phyloP scores from a whole-genome alignment of 2,888 invertebrate species.

The Gerris lacustris region DNA sequence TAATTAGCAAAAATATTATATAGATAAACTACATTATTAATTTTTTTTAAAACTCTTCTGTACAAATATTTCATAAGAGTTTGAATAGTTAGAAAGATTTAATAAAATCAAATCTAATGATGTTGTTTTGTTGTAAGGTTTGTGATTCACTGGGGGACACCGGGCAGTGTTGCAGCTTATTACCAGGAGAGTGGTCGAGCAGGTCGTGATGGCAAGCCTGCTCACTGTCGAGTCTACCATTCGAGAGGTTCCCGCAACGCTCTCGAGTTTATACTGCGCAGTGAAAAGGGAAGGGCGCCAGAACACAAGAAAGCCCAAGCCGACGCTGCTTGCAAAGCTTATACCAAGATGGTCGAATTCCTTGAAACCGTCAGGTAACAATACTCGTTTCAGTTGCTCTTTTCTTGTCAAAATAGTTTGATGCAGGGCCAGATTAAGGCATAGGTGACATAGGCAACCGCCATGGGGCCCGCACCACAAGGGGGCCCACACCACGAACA shows the following conservation, averaged over 20 bases:
- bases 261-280: slow-evolving; percentile 63
- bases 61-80: too few relatives aligned
- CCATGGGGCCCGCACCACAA: too few relatives aligned
- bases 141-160: slow-evolving; percentile 92
- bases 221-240: slow-evolving; percentile 87
- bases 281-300: slow-evolving; percentile 50
- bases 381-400: slow-evolving; percentile 2
- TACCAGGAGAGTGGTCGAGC: slow-evolving; percentile 95
- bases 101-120: too few relatives aligned
- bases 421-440: not conserved
- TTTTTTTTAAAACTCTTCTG: too few relatives aligned
- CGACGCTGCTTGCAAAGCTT: slow-evolving; percentile 51
- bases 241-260: slow-evolving; percentile 66
- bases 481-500: too few relatives aligned
- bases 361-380: slow-evolving; percentile 65
- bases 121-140: slow-evolving; percentile 45
- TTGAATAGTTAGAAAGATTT: too few relatives aligned
- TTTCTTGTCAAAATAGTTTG: slow-evolving; percentile 6
- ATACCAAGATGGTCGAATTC: slow-evolving; percentile 71
- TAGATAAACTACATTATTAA: too few relatives aligned
- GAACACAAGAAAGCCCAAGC: slow-evolving; percentile 44
- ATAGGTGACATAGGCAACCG: too few relatives aligned
- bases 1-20: too few relatives aligned
- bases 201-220: slow-evolving; percentile 81
- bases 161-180: slow-evolving; percentile 88